phyloP scores from a whole-genome alignment of 2,113 vertebrate species.

The Benthochromis sp. region DNA sequence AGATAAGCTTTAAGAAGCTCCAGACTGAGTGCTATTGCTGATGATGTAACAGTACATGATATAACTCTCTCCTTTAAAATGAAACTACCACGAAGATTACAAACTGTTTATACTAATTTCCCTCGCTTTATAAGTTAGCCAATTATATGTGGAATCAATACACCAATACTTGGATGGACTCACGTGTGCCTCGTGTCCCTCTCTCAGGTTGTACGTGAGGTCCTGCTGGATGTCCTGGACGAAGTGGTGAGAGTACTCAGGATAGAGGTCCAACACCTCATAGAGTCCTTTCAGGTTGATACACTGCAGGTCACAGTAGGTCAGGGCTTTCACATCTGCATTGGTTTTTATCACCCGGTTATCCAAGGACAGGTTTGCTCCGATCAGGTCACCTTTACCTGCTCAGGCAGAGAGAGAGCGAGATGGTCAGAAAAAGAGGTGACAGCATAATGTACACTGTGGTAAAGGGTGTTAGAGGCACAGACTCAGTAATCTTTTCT shows the following conservation, averaged over 20 bases:
- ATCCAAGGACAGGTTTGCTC: constrained; percentile 86
- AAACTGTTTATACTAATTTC: background rate
- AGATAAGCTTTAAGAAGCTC: background rate
- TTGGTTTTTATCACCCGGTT: constrained; percentile 95
- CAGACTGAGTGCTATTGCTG: background rate
- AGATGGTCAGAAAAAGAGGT: background rate
- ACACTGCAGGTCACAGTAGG: constrained; percentile 94
- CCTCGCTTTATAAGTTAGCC: background rate
- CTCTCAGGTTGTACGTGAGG: constrained; percentile 92
- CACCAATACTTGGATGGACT: constrained; percentile 54
- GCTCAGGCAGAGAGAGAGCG: background rate
- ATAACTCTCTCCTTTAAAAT: background rate
- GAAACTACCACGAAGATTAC: background rate
- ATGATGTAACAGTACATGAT: background rate
- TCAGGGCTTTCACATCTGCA: constrained; percentile 91
- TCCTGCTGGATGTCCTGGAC: constrained; percentile 92
- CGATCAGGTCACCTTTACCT: constrained; percentile 95
- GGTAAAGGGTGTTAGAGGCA: background rate
- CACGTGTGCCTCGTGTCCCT: constrained; percentile 91
- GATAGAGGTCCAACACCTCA: constrained; percentile 91
- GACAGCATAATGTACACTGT: background rate
- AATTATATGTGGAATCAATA: background rate
- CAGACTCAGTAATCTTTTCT: background rate
- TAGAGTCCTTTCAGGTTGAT: constrained; percentile 91
- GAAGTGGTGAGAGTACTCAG: constrained; percentile 89